phyloP scores from a whole-genome alignment of 2,797 vertebrate genomes.

The Acrocephalus scirpaceus region DNA sequence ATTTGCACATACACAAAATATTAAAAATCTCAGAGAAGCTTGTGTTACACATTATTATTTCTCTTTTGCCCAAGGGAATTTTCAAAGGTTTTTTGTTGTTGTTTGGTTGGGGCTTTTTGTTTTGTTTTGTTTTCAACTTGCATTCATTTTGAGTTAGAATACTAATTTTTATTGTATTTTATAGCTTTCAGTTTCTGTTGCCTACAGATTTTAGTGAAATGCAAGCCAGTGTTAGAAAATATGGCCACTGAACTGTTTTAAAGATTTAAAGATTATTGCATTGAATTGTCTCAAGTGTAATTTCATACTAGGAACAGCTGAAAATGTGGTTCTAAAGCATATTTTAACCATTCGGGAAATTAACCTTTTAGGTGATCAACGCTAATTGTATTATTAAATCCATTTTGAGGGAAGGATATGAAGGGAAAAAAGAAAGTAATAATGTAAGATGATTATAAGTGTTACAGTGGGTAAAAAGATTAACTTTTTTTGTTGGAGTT shows the following conservation, averaged over 20 bases:
- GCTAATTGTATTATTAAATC: not conserved
- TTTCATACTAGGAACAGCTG: not conserved
- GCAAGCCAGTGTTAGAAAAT: not conserved
- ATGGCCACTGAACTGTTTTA: not conserved
- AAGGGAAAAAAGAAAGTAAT: not conserved
- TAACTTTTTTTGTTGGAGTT: not conserved
- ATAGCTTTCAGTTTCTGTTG: not conserved
- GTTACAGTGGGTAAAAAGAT: not conserved
- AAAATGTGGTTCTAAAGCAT: conserved; percentile 10
- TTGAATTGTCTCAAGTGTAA: not conserved
- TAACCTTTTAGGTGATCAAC: not conserved
- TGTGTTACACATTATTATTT: not conserved
- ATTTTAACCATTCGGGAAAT: conserved; percentile 12
- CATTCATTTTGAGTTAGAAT: not conserved
- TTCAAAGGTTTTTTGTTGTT: not conserved
- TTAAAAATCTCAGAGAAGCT: not conserved
- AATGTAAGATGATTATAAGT: not conserved
- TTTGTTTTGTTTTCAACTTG: not conserved
- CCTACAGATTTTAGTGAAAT: not conserved
- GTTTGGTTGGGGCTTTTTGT: not conserved
- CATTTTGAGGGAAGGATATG: not conserved
- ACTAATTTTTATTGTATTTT: not conserved
- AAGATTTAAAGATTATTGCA: not conserved
- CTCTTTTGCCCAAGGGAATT: not conserved
- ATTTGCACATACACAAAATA: not conserved